Evolutionary conservation across 1,140 invertebrate species (phyloP).

Genomic region (Orchestia grillus): DNA sequence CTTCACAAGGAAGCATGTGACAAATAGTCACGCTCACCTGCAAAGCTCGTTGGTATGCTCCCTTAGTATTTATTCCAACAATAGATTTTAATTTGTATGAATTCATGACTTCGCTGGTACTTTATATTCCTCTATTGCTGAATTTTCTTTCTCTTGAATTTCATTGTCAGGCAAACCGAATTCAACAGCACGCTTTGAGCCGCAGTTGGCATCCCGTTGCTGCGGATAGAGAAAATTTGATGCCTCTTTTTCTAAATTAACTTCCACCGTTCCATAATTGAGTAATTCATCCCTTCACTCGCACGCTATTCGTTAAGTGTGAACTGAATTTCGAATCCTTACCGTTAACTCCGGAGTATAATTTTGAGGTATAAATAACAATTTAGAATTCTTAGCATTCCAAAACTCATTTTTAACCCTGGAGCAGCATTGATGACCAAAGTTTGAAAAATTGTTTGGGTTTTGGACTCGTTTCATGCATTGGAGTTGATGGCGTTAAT

Average conservation of each 20-base stretch:
- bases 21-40: too few relatives aligned
- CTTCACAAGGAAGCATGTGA: too few relatives aligned
- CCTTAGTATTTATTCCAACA: too few relatives aligned
- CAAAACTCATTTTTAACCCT: too few relatives aligned
- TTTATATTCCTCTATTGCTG: background rate
- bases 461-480: background rate
- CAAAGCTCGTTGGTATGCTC: too few relatives aligned
- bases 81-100: too few relatives aligned
- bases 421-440: too few relatives aligned
- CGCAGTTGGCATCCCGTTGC: background rate
- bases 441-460: too few relatives aligned
- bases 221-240: background rate
- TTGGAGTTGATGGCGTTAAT: background rate
- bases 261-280: too few relatives aligned
- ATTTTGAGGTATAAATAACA: background rate
- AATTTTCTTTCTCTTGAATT: background rate
- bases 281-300: background rate
- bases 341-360: background rate
- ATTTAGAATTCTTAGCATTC: too few relatives aligned
- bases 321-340: background rate
- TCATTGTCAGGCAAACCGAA: background rate
- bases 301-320: too few relatives aligned
- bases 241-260: background rate
- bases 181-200: background rate
- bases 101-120: too few relatives aligned